Evolutionary conservation across 2,113 vertebrate genomes (phyloP).

Genomic region (Pelusios castaneus): DNA sequence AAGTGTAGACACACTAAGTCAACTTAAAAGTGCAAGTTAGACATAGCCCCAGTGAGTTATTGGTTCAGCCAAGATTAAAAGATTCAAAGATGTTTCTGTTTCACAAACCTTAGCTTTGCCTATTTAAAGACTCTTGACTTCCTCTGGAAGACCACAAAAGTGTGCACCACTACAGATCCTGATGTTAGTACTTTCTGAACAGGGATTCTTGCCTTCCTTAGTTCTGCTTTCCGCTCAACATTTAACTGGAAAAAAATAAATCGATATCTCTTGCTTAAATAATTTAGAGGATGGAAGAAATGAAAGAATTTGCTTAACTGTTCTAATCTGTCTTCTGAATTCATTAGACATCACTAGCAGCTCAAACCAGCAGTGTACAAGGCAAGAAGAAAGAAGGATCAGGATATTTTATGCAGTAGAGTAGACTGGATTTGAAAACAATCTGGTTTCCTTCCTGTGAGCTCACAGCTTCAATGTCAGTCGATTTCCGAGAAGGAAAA

Average conservation of each 20-base stretch:
- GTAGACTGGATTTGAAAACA: conserved; percentile 27
- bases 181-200: background rate
- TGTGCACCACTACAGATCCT: background rate
- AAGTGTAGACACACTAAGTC: too few species aligned
- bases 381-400: background rate
- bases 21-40: too few species aligned
- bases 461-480: background rate
- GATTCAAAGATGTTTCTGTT: background rate
- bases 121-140: background rate
- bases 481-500: background rate
- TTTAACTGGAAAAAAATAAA: conserved; percentile 30
- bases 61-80: background rate
- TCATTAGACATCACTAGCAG: background rate
- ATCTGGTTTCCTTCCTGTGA: conserved; percentile 5
- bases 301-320: background rate
- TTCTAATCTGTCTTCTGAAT: conserved; percentile 37
- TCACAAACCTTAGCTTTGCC: background rate
- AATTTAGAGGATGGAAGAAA: conserved; percentile 2
- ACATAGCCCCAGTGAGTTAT: background rate
- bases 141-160: background rate
- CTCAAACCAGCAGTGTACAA: background rate
- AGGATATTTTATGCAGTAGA: background rate
- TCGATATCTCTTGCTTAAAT: conserved; percentile 52
- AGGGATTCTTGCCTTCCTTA: background rate
- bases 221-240: background rate